Evolutionary conservation across 2,113 vertebrate genomes (phyloP).

Genomic region (Equus quagga): DNA sequence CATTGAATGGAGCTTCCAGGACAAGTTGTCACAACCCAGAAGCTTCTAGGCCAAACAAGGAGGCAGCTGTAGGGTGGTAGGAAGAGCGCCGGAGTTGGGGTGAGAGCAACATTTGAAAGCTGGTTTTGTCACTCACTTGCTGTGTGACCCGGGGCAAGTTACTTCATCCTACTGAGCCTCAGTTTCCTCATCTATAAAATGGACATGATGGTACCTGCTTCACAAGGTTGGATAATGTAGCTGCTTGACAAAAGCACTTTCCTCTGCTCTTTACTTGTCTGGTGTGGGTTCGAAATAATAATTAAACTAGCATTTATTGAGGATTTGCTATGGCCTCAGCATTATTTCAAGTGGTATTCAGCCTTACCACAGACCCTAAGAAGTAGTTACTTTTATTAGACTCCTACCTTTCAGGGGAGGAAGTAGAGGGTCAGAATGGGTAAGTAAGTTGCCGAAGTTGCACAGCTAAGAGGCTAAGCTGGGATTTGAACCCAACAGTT

Average conservation of each 20-base stretch:
- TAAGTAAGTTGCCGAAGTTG: not conserved
- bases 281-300: not conserved
- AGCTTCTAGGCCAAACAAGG: not conserved
- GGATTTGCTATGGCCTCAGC: not conserved
- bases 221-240: not conserved
- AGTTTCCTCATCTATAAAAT: constrained; percentile 48
- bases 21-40: not conserved
- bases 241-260: not conserved
- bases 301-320: not conserved
- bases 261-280: not conserved
- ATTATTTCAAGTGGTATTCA: not conserved
- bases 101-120: not conserved
- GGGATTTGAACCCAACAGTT: not conserved
- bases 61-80: not conserved
- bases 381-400: not conserved
- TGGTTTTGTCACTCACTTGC: not conserved
- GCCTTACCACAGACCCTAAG: not conserved
- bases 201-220: not conserved
- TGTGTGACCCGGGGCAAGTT: constrained; percentile 7
- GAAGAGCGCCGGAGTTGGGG: not conserved
- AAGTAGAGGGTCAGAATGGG: not conserved
- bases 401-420: not conserved
- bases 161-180: constrained; percentile 32
- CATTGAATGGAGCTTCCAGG: not conserved
- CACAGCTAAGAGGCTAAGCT: not conserved